phyloP scores from a whole-genome alignment of 2,113 vertebrate species.

The Hippocampus guttulatus region DNA sequence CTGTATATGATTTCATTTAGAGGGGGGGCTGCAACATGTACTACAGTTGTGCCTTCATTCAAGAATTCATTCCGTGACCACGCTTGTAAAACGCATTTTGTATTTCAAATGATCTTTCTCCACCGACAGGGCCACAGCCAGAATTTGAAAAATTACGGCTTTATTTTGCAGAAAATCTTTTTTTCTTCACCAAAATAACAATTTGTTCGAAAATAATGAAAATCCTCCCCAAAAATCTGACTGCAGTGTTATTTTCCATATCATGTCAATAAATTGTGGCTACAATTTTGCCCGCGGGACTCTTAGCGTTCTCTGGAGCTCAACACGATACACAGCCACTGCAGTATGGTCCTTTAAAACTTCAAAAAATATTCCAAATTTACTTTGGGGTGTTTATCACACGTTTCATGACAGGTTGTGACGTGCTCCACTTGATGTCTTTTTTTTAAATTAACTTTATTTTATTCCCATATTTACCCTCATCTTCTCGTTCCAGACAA shows the following conservation, averaged over 20 bases:
- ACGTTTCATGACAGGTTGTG: slow-evolving; percentile 31
- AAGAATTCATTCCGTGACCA: background rate
- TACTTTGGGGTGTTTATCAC: slow-evolving; percentile 28
- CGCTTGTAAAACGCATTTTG: background rate
- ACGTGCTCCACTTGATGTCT: slow-evolving; percentile 51
- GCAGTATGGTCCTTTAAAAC: slow-evolving; percentile 49
- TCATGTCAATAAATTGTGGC: background rate
- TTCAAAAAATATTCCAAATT: slow-evolving; percentile 9
- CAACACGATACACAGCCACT: background rate
- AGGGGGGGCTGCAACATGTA: no score
- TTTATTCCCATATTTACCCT: slow-evolving; percentile 12
- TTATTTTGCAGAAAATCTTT: no score
- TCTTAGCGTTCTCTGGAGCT: background rate
- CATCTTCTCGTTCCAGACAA: slow-evolving; percentile 35
- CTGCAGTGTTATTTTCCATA: background rate
- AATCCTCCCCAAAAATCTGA: no score
- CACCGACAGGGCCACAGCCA: no score
- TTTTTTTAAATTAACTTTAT: slow-evolving; percentile 31
- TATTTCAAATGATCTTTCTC: no score
- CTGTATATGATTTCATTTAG: no score
- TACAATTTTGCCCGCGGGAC: background rate
- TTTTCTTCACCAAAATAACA: no score
- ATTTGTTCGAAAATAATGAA: no score
- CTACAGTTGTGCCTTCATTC: no score
- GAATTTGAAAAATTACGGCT: no score